A percentile compares a stretch with the other conserved stretches of the same genome.
phyloP scores from a whole-genome alignment of 2,797 vertebrate species.

The Rhinella marina region DNA sequence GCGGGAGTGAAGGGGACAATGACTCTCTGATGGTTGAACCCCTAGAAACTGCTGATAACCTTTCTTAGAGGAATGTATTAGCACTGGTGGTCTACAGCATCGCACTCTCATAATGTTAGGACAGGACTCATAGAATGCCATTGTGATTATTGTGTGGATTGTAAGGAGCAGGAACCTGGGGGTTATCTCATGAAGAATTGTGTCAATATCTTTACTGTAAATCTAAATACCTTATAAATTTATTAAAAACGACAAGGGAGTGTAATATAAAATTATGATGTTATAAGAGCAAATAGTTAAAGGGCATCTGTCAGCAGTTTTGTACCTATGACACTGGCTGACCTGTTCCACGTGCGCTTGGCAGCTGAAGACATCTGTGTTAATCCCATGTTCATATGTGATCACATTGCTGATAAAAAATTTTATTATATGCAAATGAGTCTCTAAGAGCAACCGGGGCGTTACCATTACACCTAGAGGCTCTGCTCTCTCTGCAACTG shows the following conservation, averaged over 20 bases:
- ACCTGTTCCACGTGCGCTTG: too few species aligned
- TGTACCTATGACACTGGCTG: too few species aligned
- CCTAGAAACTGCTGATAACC: conserved; percentile 67
- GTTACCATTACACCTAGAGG: too few species aligned
- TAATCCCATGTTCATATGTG: too few species aligned
- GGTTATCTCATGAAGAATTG: conserved; percentile 14
- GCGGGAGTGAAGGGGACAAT: conserved; percentile 79
- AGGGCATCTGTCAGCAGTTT: too few species aligned
- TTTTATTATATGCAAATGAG: too few species aligned
- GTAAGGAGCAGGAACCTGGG: background rate
- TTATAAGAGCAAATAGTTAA: background rate
- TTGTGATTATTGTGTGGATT: conserved; percentile 76
- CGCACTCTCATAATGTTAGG: conserved; percentile 67
- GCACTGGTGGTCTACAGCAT: conserved; percentile 65
- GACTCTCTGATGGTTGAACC: background rate
- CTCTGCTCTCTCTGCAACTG: too few species aligned
- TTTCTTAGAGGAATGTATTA: conserved; percentile 73
- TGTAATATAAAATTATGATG: background rate
- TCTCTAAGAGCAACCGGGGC: too few species aligned
- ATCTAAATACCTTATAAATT: conserved; percentile 95
- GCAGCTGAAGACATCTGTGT: too few species aligned
- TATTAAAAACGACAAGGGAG: conserved; percentile 85
- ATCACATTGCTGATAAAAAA: too few species aligned
- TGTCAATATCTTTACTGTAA: conserved; percentile 87
- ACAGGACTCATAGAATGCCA: conserved; percentile 66